These are phyloP conservation scores for Castor canadensis DNA, from an alignment of 2,113 vertebrate genomes.

Conservation along the genomic window DNA sequence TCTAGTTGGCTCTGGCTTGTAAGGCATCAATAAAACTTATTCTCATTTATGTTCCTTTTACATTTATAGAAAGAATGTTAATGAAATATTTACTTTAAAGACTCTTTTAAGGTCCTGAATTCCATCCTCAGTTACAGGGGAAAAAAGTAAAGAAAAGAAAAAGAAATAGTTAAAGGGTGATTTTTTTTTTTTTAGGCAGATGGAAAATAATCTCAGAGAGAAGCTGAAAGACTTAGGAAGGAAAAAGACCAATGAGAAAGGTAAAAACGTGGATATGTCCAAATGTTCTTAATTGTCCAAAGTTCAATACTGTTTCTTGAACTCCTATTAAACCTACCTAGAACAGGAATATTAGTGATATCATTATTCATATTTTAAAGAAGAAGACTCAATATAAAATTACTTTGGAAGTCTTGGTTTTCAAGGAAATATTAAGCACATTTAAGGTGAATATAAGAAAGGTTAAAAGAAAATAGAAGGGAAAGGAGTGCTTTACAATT, in stretches of 20 bases:
- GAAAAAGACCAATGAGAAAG: not conserved
- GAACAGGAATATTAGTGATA: not conserved
- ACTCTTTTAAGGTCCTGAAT: not conserved
- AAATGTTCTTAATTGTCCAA: not conserved
- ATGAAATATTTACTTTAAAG: slow-evolving; percentile 52
- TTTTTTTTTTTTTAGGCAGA: not conserved
- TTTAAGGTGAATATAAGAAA: not conserved
- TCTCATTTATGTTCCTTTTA: not conserved
- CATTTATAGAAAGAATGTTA: not conserved
- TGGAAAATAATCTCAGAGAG: not conserved
- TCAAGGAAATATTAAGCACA: not conserved
- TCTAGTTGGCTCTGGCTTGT: not conserved
- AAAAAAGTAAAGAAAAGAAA: too few relatives aligned
- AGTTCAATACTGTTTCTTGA: not conserved
- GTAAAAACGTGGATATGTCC: not conserved
- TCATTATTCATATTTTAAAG: not conserved
- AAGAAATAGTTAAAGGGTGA: too few relatives aligned
- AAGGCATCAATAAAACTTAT: slow-evolving; percentile 31
- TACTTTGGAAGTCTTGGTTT: slow-evolving; percentile 24
- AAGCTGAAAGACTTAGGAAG: not conserved
- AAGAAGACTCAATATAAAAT: not conserved
- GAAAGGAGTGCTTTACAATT: not conserved
- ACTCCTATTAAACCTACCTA: not conserved
- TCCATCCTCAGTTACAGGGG: too few relatives aligned
- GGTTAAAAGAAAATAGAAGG: not conserved